phyloP scores from a whole-genome alignment of 2,113 vertebrate species.

The Ranitomeya imitator region DNA sequence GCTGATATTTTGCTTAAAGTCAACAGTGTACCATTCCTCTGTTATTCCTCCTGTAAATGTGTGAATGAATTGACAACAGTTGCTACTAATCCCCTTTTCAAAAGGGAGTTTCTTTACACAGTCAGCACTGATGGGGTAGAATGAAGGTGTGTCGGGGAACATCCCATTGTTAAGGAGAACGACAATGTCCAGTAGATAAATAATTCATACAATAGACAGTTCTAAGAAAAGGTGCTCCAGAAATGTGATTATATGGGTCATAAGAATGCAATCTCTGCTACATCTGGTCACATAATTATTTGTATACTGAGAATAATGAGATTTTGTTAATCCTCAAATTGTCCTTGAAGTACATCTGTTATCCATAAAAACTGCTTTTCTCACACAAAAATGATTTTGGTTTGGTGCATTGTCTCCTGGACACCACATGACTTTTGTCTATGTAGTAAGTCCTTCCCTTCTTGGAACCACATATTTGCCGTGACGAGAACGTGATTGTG shows the following conservation, averaged over 20 bases:
- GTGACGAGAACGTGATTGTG: background rate
- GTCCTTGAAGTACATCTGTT: slow-evolving; percentile 35
- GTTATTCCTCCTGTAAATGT: too few relatives aligned
- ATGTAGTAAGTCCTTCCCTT: background rate
- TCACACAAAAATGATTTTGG: background rate
- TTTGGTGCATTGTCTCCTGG: background rate
- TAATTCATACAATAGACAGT: too few relatives aligned
- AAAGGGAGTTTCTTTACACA: too few relatives aligned
- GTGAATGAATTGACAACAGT: too few relatives aligned
- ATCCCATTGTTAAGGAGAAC: too few relatives aligned
- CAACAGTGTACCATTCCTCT: too few relatives aligned
- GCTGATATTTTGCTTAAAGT: too few relatives aligned
- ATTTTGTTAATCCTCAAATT: slow-evolving; percentile 11
- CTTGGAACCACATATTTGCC: background rate
- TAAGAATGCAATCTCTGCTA: background rate
- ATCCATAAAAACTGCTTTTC: background rate
- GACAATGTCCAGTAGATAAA: too few relatives aligned
- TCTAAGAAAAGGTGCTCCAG: background rate
- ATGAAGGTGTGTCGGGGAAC: too few relatives aligned
- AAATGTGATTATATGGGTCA: background rate
- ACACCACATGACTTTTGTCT: slow-evolving; percentile 16
- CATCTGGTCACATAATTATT: background rate
- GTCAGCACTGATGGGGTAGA: too few relatives aligned
- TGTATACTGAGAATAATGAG: background rate
- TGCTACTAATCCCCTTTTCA: too few relatives aligned